A percentile compares a stretch with the other conserved stretches of the same genome.
These are phyloP conservation scores for Habropoda laboriosa DNA, from an alignment of 1,140 invertebrate genomes.

Conservation along the genomic window DNA sequence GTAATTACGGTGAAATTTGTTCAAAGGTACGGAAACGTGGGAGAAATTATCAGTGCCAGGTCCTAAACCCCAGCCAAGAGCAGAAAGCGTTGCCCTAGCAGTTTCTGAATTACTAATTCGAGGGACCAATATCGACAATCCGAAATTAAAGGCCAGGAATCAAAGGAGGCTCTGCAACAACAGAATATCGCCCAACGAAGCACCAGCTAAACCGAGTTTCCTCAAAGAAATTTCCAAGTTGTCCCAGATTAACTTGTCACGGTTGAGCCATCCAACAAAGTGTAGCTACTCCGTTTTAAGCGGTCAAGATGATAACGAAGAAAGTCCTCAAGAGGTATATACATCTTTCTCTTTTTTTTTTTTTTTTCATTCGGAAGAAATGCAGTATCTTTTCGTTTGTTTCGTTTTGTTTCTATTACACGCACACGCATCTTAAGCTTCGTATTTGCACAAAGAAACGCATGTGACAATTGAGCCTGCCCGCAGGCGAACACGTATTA, in stretches of 20 bases:
- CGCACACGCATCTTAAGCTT: background rate
- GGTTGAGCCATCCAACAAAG: constrained; percentile 85
- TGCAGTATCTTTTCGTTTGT: background rate
- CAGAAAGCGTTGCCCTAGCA: constrained; percentile 70
- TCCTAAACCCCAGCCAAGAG: constrained; percentile 87
- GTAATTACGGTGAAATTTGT: constrained; percentile 54
- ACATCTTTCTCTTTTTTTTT: background rate
- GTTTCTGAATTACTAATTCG: constrained; percentile 65
- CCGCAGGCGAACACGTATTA: constrained; percentile 79
- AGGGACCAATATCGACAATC: constrained; percentile 73
- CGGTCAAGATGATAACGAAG: constrained; percentile 86
- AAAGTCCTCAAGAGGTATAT: constrained; percentile 82
- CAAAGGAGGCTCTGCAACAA: constrained; percentile 78
- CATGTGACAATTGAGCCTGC: constrained; percentile 66
- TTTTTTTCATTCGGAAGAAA: background rate
- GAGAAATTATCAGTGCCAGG: constrained; percentile 87
- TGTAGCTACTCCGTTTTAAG: constrained; percentile 88
- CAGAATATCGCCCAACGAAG: constrained; percentile 75
- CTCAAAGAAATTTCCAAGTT: constrained; percentile 88
- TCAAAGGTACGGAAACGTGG: constrained; percentile 88
- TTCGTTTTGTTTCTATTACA: background rate
- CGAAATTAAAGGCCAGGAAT: constrained; percentile 71
- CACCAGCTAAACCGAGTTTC: constrained; percentile 81
- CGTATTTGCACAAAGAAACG: constrained; percentile 8
- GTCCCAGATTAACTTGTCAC: constrained; percentile 87